phyloP scores from a whole-genome alignment of 2,888 invertebrate species.

The Eumacrocentrus americanus region DNA sequence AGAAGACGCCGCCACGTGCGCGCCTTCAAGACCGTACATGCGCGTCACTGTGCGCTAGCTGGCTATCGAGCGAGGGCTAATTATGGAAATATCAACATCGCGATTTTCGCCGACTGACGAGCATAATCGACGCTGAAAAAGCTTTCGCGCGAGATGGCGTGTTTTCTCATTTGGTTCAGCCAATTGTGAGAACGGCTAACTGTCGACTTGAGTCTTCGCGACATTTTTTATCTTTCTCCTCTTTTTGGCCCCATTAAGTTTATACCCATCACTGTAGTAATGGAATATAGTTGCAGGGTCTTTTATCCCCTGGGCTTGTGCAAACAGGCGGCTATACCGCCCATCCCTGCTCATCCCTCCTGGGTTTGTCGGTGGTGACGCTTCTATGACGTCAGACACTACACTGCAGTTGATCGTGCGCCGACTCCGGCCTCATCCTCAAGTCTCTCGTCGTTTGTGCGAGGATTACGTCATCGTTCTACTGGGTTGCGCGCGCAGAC shows the following conservation, averaged over 20 bases:
- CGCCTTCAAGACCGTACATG: slow-evolving; percentile 30
- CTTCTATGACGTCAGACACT: slow-evolving; percentile 39
- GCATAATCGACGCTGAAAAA: too few species aligned
- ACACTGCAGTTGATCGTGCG: slow-evolving; percentile 36
- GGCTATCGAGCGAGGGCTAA: slow-evolving; percentile 40
- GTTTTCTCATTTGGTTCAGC: too few species aligned
- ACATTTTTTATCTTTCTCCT: too few species aligned
- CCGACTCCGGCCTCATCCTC: slow-evolving; percentile 18
- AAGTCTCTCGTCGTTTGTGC: background rate
- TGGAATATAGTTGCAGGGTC: background rate
- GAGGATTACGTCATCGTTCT: slow-evolving; percentile 29
- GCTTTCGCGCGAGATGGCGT: too few species aligned
- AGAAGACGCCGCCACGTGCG: slow-evolving; percentile 29
- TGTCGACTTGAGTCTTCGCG: too few species aligned
- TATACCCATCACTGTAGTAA: too few species aligned
- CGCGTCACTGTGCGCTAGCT: slow-evolving; percentile 31
- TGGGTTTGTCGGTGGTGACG: slow-evolving; percentile 22
- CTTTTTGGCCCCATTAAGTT: too few species aligned
- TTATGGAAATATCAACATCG: slow-evolving; percentile 41
- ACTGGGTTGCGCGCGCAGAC: slow-evolving; percentile 15
- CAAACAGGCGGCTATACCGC: background rate
- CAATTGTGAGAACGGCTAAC: too few species aligned
- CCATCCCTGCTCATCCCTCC: slow-evolving; percentile 11
- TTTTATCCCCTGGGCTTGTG: background rate
- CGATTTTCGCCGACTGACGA: slow-evolving; percentile 31